Evolutionary conservation across 1,140 invertebrate genomes (phyloP).

Genomic region (Temnothorax longispinosus): DNA sequence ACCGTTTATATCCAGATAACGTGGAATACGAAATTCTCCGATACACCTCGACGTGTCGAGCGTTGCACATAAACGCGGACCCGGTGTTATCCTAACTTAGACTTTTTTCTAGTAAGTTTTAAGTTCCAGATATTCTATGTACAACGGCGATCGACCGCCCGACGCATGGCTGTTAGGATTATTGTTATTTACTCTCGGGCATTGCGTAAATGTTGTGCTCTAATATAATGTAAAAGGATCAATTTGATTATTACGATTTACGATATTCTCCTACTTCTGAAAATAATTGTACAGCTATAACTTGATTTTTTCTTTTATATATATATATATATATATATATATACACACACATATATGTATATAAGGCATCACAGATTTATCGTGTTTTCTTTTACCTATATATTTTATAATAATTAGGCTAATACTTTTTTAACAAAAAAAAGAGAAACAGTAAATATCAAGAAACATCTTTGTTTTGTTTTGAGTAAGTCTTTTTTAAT

Average conservation of each 20-base stretch:
- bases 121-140: conserved; percentile 62
- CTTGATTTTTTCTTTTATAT: neutral
- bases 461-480: neutral
- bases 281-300: conserved; percentile 39
- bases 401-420: neutral
- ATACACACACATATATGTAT: neutral
- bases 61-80: conserved; percentile 15
- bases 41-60: conserved; percentile 39
- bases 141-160: conserved; percentile 36
- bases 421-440: neutral
- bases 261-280: conserved; percentile 28
- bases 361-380: conserved; percentile 50
- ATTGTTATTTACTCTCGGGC: conserved; percentile 67
- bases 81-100: conserved; percentile 51
- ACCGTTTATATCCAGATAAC: conserved; percentile 17
- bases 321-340: neutral
- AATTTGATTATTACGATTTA: conserved; percentile 61
- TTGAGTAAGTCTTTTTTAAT: conserved; percentile 5
- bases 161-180: conserved; percentile 63
- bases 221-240: conserved; percentile 46
- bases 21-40: conserved; percentile 20
- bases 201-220: conserved; percentile 64
- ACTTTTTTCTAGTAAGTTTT: conserved; percentile 66
- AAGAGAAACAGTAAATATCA: neutral
- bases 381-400: conserved; percentile 47